Evolutionary conservation across 1,140 invertebrate genomes (phyloP).

Genomic region (Contarinia nasturtii): DNA sequence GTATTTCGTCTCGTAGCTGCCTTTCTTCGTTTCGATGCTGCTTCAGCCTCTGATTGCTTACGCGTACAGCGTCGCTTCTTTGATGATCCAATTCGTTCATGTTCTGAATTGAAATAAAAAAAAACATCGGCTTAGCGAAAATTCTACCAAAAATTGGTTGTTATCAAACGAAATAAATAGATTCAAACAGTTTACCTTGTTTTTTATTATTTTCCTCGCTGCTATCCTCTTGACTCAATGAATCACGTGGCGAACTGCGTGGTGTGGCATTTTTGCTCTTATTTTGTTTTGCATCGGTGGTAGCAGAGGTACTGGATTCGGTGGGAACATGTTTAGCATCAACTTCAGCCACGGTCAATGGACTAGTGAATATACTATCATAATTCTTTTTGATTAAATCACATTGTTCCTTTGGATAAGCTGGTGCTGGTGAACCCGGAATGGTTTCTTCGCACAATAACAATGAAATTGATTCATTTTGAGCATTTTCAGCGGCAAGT

Average conservation of each 20-base stretch:
- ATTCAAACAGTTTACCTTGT: not conserved
- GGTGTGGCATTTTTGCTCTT: not conserved
- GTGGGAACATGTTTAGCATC: slow-evolving; percentile 4
- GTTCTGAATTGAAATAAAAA: slow-evolving; percentile 4
- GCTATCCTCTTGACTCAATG: slow-evolving; percentile 20
- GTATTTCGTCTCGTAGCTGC: slow-evolving; percentile 9
- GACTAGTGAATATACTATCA: slow-evolving; percentile 9
- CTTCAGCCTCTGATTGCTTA: slow-evolving; percentile 24
- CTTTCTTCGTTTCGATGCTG: slow-evolving; percentile 9
- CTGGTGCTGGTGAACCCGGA: slow-evolving; percentile 62
- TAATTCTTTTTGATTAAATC: slow-evolving; percentile 17
- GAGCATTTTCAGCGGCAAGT: slow-evolving; percentile 16
- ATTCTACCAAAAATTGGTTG: not conserved
- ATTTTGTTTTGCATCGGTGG: not conserved
- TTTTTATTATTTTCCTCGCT: slow-evolving; percentile 16
- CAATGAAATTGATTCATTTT: slow-evolving; percentile 35
- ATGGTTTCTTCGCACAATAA: slow-evolving; percentile 77
- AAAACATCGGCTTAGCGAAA: not conserved
- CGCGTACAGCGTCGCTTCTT: slow-evolving; percentile 29
- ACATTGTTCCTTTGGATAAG: slow-evolving; percentile 25
- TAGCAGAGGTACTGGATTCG: not conserved
- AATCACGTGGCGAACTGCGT: slow-evolving; percentile 18
- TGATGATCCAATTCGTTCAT: slow-evolving; percentile 14
- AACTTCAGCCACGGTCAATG: slow-evolving; percentile 10
- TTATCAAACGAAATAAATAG: too few relatives aligned